Evolutionary conservation across 2,113 vertebrate species (phyloP), one percentile per base, ranked within the genome.

Genomic region (Engraulis encrasicolus): DNA sequence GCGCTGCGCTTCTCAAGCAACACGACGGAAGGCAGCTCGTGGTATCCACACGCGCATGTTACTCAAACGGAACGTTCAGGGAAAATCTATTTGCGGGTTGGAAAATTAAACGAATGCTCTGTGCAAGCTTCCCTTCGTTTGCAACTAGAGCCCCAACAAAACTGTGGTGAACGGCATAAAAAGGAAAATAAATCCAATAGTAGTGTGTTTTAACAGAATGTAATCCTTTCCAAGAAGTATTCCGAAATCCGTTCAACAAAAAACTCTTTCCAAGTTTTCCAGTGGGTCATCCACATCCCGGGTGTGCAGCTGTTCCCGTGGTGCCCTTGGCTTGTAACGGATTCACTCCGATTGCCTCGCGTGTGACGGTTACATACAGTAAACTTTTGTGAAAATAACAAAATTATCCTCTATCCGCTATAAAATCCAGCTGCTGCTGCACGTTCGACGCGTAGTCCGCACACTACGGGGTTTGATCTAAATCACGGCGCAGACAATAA

Each of bases 401-500:
- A 23, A 66, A 66, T 66, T 66, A 66, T 66, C 58, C 58, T 66
- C 58, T 14, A n/a, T n/a, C n/a, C 31, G 23, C 31, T 66, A 27
- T 12, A 66, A 66, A 66, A 66, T 66, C 58, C 58, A 7, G 58
- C 31, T 66, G 58, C 23, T 14, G 58, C 58, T 27, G 23, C 58
- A 31, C 58, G 58, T 66, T 11, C 3, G 23, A 15, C 23, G 11
- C 58, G 58, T 7, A 66, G n/a, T 31, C 6, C 31, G 58, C 58
- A 66, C 58, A 66, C 58, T 66, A 66, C 58, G 9, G n/a, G 58
- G 58, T 66, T 66, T 66, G 58, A 66, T 66, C 58, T 66, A 66
- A 66, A 66, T 66, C 58, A 66, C 58, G 79, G 92, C 86, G 86
- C 91, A 86, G 89, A 92, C 87, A 78, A 90, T 85, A 88, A 92